Conservation (phyloP, 2,888 invertebrate species). For the Euphydryas editha region DNA sequence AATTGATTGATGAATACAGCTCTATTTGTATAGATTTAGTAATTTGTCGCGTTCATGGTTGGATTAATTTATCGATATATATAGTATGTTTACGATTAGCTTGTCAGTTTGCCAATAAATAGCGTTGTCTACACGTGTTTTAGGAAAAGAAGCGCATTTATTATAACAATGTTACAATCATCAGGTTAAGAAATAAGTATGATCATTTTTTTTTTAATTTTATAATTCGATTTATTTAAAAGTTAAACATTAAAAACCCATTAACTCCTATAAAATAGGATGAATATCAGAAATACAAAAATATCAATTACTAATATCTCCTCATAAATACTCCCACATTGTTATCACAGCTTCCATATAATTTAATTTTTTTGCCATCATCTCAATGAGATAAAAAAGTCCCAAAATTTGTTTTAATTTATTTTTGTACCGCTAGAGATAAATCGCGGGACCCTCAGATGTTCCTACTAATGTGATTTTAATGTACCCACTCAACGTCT, state of each 20-base stretch:
- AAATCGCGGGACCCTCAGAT: slow-evolving; percentile 71
- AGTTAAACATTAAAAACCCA: slow-evolving; percentile 5
- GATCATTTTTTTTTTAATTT: slow-evolving; percentile 2
- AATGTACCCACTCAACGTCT: slow-evolving; percentile 76
- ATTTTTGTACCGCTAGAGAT: slow-evolving; percentile 71
- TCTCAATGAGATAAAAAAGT: slow-evolving; percentile 59
- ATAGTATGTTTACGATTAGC: slow-evolving; percentile 5
- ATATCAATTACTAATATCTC: background rate
- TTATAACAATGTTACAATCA: background rate
- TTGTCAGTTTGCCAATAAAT: slow-evolving; percentile 11
- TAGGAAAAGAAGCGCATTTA: background rate
- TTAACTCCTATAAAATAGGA: background rate
- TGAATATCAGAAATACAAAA: background rate
- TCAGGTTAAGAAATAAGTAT: background rate
- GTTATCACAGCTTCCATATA: slow-evolving; percentile 75
- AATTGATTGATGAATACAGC: slow-evolving; percentile 40
- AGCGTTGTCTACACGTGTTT: background rate
- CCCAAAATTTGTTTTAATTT: slow-evolving; percentile 65
- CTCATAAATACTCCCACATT: background rate
- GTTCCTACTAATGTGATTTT: slow-evolving; percentile 82
- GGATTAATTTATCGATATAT: slow-evolving; percentile 21
- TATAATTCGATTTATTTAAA: background rate
- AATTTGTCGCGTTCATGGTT: slow-evolving; percentile 26
- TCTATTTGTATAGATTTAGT: slow-evolving; percentile 14
- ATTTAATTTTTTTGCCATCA: slow-evolving; percentile 68